A percentile compares a stretch with the other conserved stretches of the same genome.
Conservation (phyloP, 2,113 vertebrate species). For the Carassius gibelio region DNA sequence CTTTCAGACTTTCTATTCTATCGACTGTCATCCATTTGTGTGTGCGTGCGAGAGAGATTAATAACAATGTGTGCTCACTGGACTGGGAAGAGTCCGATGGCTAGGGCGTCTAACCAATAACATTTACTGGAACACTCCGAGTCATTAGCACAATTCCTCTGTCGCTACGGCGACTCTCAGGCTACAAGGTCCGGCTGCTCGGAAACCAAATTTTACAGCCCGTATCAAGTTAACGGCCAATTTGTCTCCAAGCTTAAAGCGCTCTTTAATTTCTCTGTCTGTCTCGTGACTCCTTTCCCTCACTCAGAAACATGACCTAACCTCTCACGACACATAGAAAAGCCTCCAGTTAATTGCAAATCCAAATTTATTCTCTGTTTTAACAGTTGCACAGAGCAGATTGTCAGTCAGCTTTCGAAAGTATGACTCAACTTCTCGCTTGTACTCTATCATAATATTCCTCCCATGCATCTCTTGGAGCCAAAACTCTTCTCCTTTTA, state of each 20-base stretch:
- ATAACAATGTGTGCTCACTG: constrained; percentile 34
- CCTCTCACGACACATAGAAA: constrained; percentile 33
- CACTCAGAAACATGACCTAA: constrained; percentile 39
- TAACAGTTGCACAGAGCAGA: background rate
- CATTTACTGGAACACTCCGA: constrained; percentile 62
- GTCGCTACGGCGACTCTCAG: constrained; percentile 59
- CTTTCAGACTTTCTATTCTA: constrained; percentile 45
- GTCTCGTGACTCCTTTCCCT: constrained; percentile 36
- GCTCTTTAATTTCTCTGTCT: constrained; percentile 44
- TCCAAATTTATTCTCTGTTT: constrained; percentile 18
- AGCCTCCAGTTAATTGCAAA: constrained; percentile 20
- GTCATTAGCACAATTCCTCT: constrained; percentile 61
- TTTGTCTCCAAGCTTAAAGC: constrained; percentile 48
- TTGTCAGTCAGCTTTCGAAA: background rate
- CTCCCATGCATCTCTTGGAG: constrained; percentile 14
- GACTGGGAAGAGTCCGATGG: constrained; percentile 53
- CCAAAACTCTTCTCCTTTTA: constrained; percentile 29
- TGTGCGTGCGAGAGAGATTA: constrained; percentile 38
- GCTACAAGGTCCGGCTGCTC: constrained; percentile 54
- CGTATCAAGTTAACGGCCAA: constrained; percentile 59
- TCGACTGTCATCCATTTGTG: constrained; percentile 44
- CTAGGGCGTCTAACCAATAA: constrained; percentile 59
- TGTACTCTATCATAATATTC: constrained; percentile 11
- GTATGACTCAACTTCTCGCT: constrained; percentile 32
- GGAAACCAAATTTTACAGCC: constrained; percentile 57